phyloP scores from a whole-genome alignment of 2,888 invertebrate genomes.

The Drosophila melanosoma region DNA sequence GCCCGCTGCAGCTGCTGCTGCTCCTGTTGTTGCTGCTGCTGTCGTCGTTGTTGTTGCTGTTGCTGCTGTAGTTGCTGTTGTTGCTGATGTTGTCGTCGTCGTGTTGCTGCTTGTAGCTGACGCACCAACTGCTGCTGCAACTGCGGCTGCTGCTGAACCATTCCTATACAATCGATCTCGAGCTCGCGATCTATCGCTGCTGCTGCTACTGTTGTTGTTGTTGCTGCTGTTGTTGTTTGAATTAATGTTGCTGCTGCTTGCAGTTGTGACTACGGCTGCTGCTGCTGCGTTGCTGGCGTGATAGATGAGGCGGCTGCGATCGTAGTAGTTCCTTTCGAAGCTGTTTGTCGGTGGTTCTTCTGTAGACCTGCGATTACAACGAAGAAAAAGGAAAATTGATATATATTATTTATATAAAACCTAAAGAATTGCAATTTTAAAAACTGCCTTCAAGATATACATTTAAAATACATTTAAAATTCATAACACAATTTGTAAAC shows the following conservation, averaged over 20 bases:
- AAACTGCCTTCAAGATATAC: neutral
- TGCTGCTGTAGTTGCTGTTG: conserved; percentile 44
- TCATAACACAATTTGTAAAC: neutral
- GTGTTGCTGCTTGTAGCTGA: conserved; percentile 49
- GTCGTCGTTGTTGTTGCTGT: conserved; percentile 41
- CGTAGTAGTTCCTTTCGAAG: conserved; percentile 85
- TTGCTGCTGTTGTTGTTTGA: conserved; percentile 36
- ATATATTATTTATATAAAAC: neutral
- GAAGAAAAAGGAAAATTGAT: conserved; percentile 18
- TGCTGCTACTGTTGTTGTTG: conserved; percentile 46
- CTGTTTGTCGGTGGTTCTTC: conserved; percentile 85
- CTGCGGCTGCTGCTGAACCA: conserved; percentile 65
- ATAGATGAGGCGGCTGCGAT: conserved; percentile 84
- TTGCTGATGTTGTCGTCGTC: conserved; percentile 36
- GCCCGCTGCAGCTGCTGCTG: conserved; percentile 44
- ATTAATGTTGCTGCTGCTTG: conserved; percentile 16
- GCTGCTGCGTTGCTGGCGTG: conserved; percentile 69
- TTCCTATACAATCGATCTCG: conserved; percentile 68
- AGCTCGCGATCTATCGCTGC: conserved; percentile 62
- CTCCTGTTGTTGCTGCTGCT: conserved; percentile 36
- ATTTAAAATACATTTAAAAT: neutral
- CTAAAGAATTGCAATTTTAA: neutral
- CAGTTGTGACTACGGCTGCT: conserved; percentile 46
- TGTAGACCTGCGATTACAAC: conserved; percentile 83
- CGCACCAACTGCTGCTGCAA: conserved; percentile 53